phyloP scores from a whole-genome alignment of 1,140 invertebrate genomes.

The Oryzaephilus surinamensis region DNA sequence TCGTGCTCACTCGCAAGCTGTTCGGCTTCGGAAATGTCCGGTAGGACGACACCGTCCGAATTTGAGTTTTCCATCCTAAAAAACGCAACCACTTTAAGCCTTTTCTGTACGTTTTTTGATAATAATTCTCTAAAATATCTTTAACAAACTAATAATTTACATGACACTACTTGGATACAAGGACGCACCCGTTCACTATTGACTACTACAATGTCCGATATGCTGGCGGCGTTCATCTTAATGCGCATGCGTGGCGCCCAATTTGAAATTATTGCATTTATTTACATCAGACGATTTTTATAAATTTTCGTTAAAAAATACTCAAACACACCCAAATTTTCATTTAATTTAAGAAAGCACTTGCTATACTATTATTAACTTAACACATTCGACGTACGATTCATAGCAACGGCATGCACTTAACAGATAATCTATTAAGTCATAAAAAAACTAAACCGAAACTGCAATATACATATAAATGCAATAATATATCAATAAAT shows the following conservation, averaged over 20 bases:
- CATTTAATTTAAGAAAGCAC: no score
- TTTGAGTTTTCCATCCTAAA: slow-evolving; percentile 40
- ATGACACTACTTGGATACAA: neutral
- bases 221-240: slow-evolving; percentile 3
- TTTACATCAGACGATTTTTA: no score
- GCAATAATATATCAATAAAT: no score
- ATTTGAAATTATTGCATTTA: slow-evolving; percentile 15
- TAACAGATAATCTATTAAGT: no score
- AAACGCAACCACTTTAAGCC: no score
- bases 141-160: slow-evolving; percentile 2
- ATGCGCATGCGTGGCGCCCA: slow-evolving; percentile 22
- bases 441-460: no score
- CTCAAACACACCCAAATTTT: no score
- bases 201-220: slow-evolving; percentile 12
- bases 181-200: slow-evolving; percentile 1
- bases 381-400: no score
- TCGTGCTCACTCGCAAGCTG: slow-evolving; percentile 47
- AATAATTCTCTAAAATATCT: slow-evolving; percentile 4
- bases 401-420: no score
- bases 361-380: no score
- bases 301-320: no score
- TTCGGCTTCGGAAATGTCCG: slow-evolving; percentile 57
- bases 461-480: no score
- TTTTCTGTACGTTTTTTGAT: slow-evolving; percentile 4
- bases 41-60: slow-evolving; percentile 55